Evolutionary conservation across 2,888 invertebrate species (phyloP), one percentile per base, ranked within the genome.

Genomic region (Cryptophagus acutangulus): DNA sequence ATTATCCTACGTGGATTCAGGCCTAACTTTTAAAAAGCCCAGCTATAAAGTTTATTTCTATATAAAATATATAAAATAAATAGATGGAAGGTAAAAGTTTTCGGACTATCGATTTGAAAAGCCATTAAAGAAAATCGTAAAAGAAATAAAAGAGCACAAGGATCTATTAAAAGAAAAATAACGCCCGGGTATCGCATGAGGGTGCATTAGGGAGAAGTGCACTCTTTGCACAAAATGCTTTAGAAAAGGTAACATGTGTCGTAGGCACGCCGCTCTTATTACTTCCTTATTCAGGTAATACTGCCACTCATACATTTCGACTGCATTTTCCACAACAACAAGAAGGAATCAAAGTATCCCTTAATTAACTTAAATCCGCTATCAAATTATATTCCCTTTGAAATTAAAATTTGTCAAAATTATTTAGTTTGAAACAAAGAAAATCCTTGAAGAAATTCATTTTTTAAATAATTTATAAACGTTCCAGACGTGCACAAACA

Each of bases 121-220:
- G 43, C 54, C 57, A 57, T 57, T 57, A 57, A 45, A 48, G 49
- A 48, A 49, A 57, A 54, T 54, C 54, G 54, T 49, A 55, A 47
- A 49, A 33, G 45, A 51, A 57, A 57, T 54, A 55, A 54, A 55
- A 49, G 54, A 48, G 40, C 44, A 44, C 48, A 52, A 45, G 49
- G 49, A 48, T 46, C 51, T 51, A 52, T 48, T 53, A 53, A 49
- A 52, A 39, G 46, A 44, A 46, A 52, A 53, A 53, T 53, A 56
- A 52, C 48, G 53, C 45, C 43, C n/a, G 48, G 43, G 41, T 47
- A 50, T 50, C 42, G 48, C 48, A 44, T 33, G 39, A 40, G 43
- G 34, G 43, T 45, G 41, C 42, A 48, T 49, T 46, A 48, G 37
- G 18, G 34, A 36, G 13, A 38, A 38, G 38, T 33, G 33, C 38